These are phyloP conservation scores for Cantharis rustica DNA, from an alignment of 2,888 invertebrate genomes.

Conservation along the genomic window DNA sequence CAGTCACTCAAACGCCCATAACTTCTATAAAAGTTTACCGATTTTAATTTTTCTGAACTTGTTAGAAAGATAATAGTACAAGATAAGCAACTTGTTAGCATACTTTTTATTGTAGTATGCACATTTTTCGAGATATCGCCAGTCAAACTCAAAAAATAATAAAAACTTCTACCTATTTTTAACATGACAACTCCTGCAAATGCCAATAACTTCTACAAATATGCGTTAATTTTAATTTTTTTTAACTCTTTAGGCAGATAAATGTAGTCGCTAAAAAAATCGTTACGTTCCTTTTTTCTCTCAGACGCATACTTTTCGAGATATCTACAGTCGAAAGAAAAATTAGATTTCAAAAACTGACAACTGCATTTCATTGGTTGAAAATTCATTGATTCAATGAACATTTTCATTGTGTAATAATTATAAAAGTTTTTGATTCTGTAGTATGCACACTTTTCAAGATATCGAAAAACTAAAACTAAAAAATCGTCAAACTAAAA, in stretches of 20 bases:
- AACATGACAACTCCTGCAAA: not conserved
- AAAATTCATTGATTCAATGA: no score
- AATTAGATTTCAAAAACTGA: no score
- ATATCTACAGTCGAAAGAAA: not conserved
- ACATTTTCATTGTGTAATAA: no score
- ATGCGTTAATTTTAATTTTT: not conserved
- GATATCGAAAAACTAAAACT: no score
- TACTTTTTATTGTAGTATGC: not conserved
- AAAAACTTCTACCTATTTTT: not conserved
- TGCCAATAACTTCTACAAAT: not conserved
- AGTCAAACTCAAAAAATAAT: not conserved
- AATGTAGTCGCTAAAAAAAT: not conserved
- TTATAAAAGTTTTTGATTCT: no score
- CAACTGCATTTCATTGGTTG: no score
- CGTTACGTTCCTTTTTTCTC: not conserved
- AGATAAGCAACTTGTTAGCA: not conserved
- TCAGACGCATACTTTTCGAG: not conserved
- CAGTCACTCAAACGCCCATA: not conserved
- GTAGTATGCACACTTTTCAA: not conserved
- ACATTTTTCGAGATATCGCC: not conserved
- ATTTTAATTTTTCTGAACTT: not conserved
- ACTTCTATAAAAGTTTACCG: not conserved
- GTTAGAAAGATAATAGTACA: not conserved
- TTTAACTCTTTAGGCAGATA: not conserved
- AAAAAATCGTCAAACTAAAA: not conserved